Evolutionary conservation across 1,140 invertebrate genomes (phyloP).

Genomic region (Danaus plexippus): DNA sequence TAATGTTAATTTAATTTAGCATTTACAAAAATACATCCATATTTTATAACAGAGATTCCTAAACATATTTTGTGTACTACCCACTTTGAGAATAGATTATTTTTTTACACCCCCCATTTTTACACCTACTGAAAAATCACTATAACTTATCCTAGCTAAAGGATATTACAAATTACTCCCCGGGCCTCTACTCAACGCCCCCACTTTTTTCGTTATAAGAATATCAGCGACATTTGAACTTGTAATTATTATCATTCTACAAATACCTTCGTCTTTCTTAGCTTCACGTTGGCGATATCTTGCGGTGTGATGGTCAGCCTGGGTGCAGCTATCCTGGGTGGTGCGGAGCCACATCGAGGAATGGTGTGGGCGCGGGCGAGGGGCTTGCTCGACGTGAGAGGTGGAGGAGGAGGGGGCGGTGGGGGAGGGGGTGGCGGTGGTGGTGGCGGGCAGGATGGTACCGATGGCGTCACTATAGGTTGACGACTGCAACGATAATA

Average conservation of each 20-base stretch:
- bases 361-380: slow-evolving; percentile 39
- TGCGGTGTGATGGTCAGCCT: slow-evolving; percentile 59
- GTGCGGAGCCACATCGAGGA: slow-evolving; percentile 52
- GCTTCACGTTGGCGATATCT: slow-evolving; percentile 63
- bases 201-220: too few relatives aligned
- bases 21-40: background rate
- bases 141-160: too few relatives aligned
- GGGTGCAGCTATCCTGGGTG: slow-evolving; percentile 41
- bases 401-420: slow-evolving; percentile 32
- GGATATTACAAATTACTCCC: too few relatives aligned
- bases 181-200: too few relatives aligned
- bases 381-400: slow-evolving; percentile 22
- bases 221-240: background rate
- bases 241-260: background rate
- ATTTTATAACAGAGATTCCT: too few relatives aligned
- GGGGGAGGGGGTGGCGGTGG: slow-evolving; percentile 40
- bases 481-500: too few relatives aligned
- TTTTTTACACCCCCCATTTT: too few relatives aligned
- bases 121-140: too few relatives aligned
- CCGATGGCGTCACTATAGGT: slow-evolving; percentile 1
- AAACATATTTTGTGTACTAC: too few relatives aligned
- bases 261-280: slow-evolving; percentile 54
- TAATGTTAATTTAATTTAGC: background rate
- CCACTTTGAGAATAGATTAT: too few relatives aligned
- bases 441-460: slow-evolving; percentile 27